Percentiles rank a stretch among this genome's conserved stretches.
phyloP scores from a whole-genome alignment of 2,113 vertebrate species.

The Engraulis encrasicolus region DNA sequence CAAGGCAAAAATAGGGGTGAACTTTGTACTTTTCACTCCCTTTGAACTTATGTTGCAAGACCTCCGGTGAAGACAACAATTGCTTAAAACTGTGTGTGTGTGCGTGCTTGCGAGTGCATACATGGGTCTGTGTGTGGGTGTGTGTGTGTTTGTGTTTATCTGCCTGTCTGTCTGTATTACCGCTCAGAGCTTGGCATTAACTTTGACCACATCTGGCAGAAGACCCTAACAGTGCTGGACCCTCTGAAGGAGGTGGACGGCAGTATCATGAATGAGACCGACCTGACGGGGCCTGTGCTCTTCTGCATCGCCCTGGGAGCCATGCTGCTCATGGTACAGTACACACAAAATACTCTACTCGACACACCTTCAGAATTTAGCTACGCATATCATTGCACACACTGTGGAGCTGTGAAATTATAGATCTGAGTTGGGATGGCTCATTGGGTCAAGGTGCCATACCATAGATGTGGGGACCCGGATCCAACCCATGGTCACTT shows the following conservation, averaged over 20 bases:
- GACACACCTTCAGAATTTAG: too few relatives aligned
- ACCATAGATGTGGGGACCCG: too few relatives aligned
- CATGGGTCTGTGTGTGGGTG: too few relatives aligned
- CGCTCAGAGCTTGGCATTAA: conserved; percentile 88
- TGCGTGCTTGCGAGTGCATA: neutral
- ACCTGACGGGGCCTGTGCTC: conserved; percentile 82
- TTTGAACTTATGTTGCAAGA: neutral
- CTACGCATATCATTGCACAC: too few relatives aligned
- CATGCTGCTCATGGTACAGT: conserved; percentile 82
- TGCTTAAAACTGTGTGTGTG: neutral
- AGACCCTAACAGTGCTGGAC: conserved; percentile 88
- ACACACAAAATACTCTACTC: neutral
- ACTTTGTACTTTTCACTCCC: neutral
- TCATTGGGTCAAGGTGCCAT: too few relatives aligned
- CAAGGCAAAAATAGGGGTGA: neutral
- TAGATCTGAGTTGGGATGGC: too few relatives aligned
- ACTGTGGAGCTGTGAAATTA: too few relatives aligned
- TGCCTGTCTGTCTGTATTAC: conserved; percentile 32
- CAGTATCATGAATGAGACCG: conserved; percentile 91
- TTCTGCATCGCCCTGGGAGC: conserved; percentile 84
- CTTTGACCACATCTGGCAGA: conserved; percentile 91
- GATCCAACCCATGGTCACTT: too few relatives aligned
- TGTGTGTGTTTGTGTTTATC: neutral
- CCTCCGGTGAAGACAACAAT: neutral
- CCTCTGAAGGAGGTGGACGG: conserved; percentile 88